Evolutionary conservation across 2,888 invertebrate genomes (phyloP).

Genomic region (Vesta saturnalis): DNA sequence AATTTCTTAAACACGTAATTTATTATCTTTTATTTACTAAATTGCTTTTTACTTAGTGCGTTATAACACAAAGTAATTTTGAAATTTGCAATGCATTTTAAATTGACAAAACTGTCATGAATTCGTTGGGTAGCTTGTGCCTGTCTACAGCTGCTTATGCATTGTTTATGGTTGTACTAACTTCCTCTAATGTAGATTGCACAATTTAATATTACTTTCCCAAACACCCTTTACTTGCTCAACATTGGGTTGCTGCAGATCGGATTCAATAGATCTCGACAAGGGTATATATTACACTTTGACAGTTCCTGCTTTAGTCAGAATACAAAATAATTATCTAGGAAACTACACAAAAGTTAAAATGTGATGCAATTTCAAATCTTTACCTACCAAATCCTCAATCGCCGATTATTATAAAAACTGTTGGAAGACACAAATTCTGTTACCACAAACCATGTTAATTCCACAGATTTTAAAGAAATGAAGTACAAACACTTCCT

Average conservation of each 20-base stretch:
- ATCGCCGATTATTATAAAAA: constrained; percentile 21
- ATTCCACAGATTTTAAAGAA: constrained; percentile 21
- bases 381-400: constrained; percentile 42
- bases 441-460: not conserved
- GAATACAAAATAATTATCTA: constrained; percentile 44
- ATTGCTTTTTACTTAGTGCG: no score
- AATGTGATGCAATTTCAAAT: constrained; percentile 47
- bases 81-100: no score
- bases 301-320: constrained; percentile 41
- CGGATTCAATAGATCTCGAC: constrained; percentile 38
- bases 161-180: constrained; percentile 47
- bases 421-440: constrained; percentile 13
- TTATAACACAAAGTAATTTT: no score
- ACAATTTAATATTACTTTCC: constrained; percentile 44
- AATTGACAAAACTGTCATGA: no score
- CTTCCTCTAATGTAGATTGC: constrained; percentile 24
- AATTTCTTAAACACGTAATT: no score
- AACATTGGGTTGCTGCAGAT: constrained; percentile 45
- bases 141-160: no score
- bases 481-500: constrained; percentile 18
- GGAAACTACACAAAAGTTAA: constrained; percentile 44
- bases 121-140: no score
- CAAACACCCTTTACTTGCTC: constrained; percentile 41
- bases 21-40: no score
- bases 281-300: constrained; percentile 44